Evolutionary conservation across 2,113 vertebrate species (phyloP).

Genomic region (Gymnocephalus cernua): DNA sequence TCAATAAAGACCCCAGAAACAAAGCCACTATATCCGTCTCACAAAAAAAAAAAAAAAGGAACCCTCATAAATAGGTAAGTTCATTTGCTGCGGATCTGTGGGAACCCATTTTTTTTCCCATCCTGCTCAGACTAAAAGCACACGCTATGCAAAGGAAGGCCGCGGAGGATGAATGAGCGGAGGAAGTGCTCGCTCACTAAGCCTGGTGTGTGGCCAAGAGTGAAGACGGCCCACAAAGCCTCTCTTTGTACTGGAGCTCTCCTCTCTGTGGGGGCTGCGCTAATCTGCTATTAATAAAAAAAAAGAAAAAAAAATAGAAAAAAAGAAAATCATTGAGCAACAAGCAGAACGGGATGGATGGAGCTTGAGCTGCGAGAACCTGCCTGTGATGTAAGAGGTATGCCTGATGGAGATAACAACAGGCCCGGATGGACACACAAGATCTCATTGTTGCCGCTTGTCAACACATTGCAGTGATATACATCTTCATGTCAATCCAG

Average conservation of each 20-base stretch:
- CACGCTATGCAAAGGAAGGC: conserved; percentile 81
- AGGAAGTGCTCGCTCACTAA: conserved; percentile 87
- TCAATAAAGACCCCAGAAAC: conserved; percentile 50
- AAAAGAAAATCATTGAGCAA: conserved; percentile 61
- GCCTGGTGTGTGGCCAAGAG: conserved; percentile 87
- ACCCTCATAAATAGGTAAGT: conserved; percentile 77
- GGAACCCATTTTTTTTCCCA: conserved; percentile 77
- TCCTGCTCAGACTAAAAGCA: conserved; percentile 79
- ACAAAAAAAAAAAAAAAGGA: conserved; percentile 21
- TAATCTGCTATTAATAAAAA: conserved; percentile 87
- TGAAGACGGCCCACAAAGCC: conserved; percentile 84
- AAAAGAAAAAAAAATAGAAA: conserved; percentile 47
- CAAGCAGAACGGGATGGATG: conserved; percentile 65
- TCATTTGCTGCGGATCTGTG: conserved; percentile 80
- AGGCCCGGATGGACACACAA: conserved; percentile 62
- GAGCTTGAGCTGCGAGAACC: conserved; percentile 59
- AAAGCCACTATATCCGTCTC: conserved; percentile 64
- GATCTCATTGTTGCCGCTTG: conserved; percentile 60
- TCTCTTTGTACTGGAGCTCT: conserved; percentile 80
- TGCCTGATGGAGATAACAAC: conserved; percentile 62
- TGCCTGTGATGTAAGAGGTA: conserved; percentile 70
- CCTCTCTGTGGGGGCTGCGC: conserved; percentile 78
- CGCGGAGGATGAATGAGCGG: conserved; percentile 82
- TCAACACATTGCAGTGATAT: conserved; percentile 57
- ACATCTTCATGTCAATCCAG: conserved; percentile 54